phyloP scores from a whole-genome alignment of 2,888 invertebrate species.

The Idaea biselata region DNA sequence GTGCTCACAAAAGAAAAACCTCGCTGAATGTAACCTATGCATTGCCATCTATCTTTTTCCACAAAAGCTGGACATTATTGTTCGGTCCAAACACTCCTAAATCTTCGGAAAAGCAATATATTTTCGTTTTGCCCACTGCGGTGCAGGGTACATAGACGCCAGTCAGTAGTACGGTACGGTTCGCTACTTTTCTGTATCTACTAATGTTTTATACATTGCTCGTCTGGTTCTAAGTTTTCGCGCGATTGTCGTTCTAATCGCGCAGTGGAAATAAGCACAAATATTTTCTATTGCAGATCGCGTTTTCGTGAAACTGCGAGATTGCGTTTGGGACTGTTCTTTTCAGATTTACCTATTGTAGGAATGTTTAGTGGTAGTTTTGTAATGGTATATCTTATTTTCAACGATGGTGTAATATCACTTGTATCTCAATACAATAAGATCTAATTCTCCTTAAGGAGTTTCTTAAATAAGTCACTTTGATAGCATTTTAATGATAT shows the following conservation, averaged over 20 bases:
- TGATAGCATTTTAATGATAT: slow-evolving; percentile 36
- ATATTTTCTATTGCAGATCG: slow-evolving; percentile 51
- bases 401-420: background rate
- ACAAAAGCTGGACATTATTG: slow-evolving; percentile 82
- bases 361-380: slow-evolving; percentile 32
- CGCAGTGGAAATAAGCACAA: slow-evolving; percentile 57
- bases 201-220: slow-evolving; percentile 76
- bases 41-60: slow-evolving; percentile 81
- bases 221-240: slow-evolving; percentile 41
- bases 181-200: slow-evolving; percentile 73
- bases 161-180: slow-evolving; percentile 50
- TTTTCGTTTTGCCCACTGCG: slow-evolving; percentile 81
- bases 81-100: slow-evolving; percentile 82
- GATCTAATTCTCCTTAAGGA: background rate
- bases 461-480: slow-evolving; percentile 22
- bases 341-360: slow-evolving; percentile 51
- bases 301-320: slow-evolving; percentile 53
- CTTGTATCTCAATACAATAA: background rate
- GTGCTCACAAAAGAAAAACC: slow-evolving; percentile 76
- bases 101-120: slow-evolving; percentile 82
- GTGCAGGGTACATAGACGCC: slow-evolving; percentile 59
- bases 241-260: slow-evolving; percentile 34
- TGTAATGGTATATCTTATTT: slow-evolving; percentile 30
- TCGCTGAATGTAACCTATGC: slow-evolving; percentile 76
- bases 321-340: slow-evolving; percentile 57